Base-by-base conservation (phyloP, 2,888 invertebrate species). In the Eulithis prunata region DNA sequence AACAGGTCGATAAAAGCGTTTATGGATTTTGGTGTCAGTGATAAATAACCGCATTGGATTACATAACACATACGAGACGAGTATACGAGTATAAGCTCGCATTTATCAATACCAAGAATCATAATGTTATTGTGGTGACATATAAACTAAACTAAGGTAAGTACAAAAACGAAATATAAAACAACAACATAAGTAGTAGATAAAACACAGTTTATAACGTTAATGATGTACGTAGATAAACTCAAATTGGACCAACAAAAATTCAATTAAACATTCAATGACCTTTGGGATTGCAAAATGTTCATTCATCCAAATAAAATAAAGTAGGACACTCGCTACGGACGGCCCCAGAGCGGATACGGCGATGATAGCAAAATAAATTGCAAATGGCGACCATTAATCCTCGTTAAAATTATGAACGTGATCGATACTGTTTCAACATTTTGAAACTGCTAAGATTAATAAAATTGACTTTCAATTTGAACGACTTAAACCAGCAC, bases 321-420 rank as follows among this genome's bases (percentile, higher is more conserved):
- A 69, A 79, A 80, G 72, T 76, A 66, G 75, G 72, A 59, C 74
- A 72, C 71, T 69, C 66, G 75, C 57, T 71, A 71, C 72, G 71
- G 64, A 72, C 69, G 62, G 71, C 72, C 72, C 72, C 75, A 76
- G 74, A 79, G 75, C 71, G 71, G 77, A 79, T 73, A 78, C 72
- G 73, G 76, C 71, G 69, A 68, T 70, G 76, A 79, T 79, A 80
- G 75, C 73, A 72, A 77, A 79, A 81, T 81, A 80, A 83, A 84
- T 82, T 81, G 81, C 79, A 79, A 83, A 83, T 82, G 80, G 71
- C 73, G 66, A 70, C 72, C 79, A 82, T 85, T 81, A 78, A 83
- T 86, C 80, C 81, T 84, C 78, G 78, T 84, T 81, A 83, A 49
- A 76, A 76, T 73, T 80, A 80, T 79, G 79, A 77, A 73, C 75